Evolutionary conservation across 2,888 invertebrate genomes (phyloP), one percentile per base, ranked within the genome.

Genomic region (Ochlodes sylvanus): DNA sequence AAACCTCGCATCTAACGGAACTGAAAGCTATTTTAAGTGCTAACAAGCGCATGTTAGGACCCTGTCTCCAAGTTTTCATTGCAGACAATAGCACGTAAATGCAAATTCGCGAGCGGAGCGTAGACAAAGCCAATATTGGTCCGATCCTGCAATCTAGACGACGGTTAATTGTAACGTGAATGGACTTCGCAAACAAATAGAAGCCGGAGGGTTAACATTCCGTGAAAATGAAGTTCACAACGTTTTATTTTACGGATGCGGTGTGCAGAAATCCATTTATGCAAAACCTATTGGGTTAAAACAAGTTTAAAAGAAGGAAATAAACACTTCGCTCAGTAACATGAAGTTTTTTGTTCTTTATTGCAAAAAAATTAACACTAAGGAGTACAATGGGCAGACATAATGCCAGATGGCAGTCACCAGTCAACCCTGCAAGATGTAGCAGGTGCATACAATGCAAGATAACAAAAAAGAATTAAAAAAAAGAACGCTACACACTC

Each of bases 111-210:
- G 19, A 47, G 38, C 41, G 63, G 17, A n/a, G 32, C 56, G 55
- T 44, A 64, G 34, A 61, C 64, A 56, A 56, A 56, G 47, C 64
- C 56, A 56, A 64, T 64, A 64, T 56, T 64, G 64, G 56, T 27
- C 27, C 64, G 64, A 56, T 64, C 7, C 27, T 57, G 57, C 64
- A 65, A 57, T 65, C 64, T 44, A 57, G 38, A 57, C 50, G 50
- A 34, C 47, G 57, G 17, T 65, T 65, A 57, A 65, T 65, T 65
- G 57, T 65, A 57, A 65, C 50, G 47, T 44, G 56, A 50, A 65
- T 47, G 38, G 42, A 47, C 15, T 47, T 50, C 19, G 50, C 50
- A 50, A 50, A 54, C 54, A 54, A 32, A 50, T 19, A 47, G 47
- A 50, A 19, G 19, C 50, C 50, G 12, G 19, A 50, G 50, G 50